Percentiles rank a stretch among this genome's conserved stretches.
Conservation (phyloP, 2,797 vertebrate genomes). For the Scyliorhinus canicula region DNA sequence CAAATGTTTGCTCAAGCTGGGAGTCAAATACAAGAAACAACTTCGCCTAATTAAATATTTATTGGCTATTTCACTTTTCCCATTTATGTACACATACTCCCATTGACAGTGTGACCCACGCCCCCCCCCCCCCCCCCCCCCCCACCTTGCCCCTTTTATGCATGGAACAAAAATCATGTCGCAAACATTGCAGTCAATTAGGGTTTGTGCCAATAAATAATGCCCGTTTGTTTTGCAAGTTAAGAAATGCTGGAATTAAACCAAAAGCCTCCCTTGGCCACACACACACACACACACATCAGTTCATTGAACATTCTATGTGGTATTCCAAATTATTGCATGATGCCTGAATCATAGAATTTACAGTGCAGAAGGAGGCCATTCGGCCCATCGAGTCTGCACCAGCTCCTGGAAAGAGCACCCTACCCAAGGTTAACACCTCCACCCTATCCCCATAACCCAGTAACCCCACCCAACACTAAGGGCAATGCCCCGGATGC, state of each 20-base stretch:
- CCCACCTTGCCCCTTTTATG: not conserved
- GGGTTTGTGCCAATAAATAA: not conserved
- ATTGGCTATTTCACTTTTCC: conserved; percentile 19
- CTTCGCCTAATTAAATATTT: not conserved
- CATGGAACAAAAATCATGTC: not conserved
- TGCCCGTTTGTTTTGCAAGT: not conserved
- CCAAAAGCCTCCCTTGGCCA: not conserved
- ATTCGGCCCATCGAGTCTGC: too few species aligned
- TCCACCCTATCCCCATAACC: too few species aligned
- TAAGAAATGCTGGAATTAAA: not conserved
- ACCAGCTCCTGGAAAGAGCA: too few species aligned
- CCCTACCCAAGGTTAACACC: too few species aligned
- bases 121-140: too few species aligned
- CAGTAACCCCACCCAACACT: too few species aligned
- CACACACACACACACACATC: not conserved
- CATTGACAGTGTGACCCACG: not conserved
- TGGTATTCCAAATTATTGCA: not conserved
- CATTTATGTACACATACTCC: not conserved
- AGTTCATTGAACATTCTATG: not conserved
- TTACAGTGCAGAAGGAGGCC: too few species aligned
- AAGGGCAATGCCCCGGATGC: too few species aligned
- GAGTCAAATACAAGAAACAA: not conserved
- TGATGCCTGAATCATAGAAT: not conserved
- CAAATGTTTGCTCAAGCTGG: not conserved
- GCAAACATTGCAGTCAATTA: not conserved